A percentile compares a stretch with the other conserved stretches of the same genome.
phyloP scores from a whole-genome alignment of 2,113 vertebrate genomes.

The Phylloscopus trochilus region DNA sequence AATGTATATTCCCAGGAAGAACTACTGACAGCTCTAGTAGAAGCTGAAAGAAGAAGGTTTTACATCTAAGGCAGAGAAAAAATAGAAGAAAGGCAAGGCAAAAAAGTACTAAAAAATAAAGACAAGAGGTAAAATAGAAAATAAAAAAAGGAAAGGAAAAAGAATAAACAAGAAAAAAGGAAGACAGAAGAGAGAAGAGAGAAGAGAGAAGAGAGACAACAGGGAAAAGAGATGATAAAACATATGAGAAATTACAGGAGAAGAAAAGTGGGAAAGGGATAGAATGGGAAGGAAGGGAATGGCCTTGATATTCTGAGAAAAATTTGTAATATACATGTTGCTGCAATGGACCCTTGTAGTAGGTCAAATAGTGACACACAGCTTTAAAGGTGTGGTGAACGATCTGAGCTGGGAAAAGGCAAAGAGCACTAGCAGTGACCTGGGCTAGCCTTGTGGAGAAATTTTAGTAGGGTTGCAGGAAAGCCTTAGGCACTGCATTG shows the following conservation, averaged over 20 bases:
- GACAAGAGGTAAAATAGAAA: neutral
- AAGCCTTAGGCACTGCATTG: neutral
- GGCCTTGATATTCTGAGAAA: neutral
- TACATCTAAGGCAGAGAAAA: neutral
- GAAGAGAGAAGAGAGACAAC: neutral
- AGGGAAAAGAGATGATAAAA: neutral
- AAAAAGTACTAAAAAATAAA: neutral
- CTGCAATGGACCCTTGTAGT: neutral
- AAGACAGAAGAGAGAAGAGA: neutral
- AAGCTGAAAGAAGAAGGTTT: neutral
- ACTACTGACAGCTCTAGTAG: neutral
- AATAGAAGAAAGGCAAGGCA: neutral
- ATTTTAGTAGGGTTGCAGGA: neutral
- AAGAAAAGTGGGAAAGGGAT: too few relatives aligned
- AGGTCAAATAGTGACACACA: rapidly evolving
- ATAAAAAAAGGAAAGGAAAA: neutral
- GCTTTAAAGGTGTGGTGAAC: neutral
- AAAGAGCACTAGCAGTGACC: neutral
- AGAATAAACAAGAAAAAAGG: neutral
- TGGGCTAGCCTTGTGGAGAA: neutral
- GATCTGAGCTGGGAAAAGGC: neutral
- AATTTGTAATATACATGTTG: neutral
- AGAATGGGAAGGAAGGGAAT: neutral
- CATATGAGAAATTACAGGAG: neutral
- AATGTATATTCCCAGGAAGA: neutral